Evolutionary conservation across 2,888 invertebrate species (phyloP).

Genomic region (Odontocerum albicorne): DNA sequence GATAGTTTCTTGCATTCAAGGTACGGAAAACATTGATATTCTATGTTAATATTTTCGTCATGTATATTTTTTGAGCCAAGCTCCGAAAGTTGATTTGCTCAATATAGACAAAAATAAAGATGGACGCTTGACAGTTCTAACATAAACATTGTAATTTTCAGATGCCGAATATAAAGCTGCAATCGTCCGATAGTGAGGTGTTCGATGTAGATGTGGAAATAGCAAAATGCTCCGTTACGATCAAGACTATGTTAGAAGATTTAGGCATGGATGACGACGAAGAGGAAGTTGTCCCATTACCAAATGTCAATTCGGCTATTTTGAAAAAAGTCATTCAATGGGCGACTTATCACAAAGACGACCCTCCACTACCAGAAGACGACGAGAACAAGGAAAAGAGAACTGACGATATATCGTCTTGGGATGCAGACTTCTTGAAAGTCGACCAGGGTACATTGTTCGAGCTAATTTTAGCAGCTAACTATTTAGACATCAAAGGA

Average conservation of each 20-base stretch:
- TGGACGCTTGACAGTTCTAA: slow-evolving; percentile 25
- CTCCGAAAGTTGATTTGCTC: no score
- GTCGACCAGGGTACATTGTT: slow-evolving; percentile 97
- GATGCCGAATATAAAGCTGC: slow-evolving; percentile 94
- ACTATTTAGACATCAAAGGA: slow-evolving; percentile 95
- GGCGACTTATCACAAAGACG: slow-evolving; percentile 94
- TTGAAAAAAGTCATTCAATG: slow-evolving; percentile 91
- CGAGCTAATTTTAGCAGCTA: slow-evolving; percentile 94
- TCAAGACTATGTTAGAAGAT: slow-evolving; percentile 98
- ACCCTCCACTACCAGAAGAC: slow-evolving; percentile 94
- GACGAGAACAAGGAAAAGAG: slow-evolving; percentile 97
- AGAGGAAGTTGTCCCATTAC: slow-evolving; percentile 93
- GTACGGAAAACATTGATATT: no score
- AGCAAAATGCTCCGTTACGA: slow-evolving; percentile 96
- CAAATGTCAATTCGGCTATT: slow-evolving; percentile 97
- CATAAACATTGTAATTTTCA: slow-evolving; percentile 40
- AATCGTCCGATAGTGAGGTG: slow-evolving; percentile 93
- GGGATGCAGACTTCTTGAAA: slow-evolving; percentile 99
- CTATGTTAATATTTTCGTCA: no score
- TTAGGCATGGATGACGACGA: slow-evolving; percentile 90
- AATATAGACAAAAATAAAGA: slow-evolving; percentile 27
- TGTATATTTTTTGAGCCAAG: no score
- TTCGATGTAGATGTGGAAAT: slow-evolving; percentile 97
- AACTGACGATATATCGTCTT: slow-evolving; percentile 98
- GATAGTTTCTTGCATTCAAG: no score